These are phyloP conservation scores for Tetanocera ferruginea DNA, from an alignment of 2,888 invertebrate genomes.

Conservation along the genomic window DNA sequence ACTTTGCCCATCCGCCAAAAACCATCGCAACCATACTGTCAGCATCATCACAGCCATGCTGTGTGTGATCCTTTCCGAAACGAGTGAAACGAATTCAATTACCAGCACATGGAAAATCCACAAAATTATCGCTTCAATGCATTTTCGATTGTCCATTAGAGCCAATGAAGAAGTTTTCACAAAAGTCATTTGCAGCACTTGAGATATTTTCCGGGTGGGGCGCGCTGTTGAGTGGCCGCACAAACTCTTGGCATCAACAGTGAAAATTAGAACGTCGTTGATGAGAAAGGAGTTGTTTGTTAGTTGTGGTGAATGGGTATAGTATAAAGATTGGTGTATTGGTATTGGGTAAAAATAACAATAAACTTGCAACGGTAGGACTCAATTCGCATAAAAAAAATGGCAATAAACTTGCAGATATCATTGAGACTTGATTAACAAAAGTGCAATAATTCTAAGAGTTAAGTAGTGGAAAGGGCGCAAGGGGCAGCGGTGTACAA, in stretches of 20 bases:
- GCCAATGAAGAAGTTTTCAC: constrained; percentile 15
- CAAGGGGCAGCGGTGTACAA: no score
- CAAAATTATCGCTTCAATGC: constrained; percentile 28
- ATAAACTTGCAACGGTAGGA: no score
- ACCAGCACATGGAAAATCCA: constrained; percentile 27
- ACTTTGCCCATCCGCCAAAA: neutral
- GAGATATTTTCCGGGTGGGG: neutral
- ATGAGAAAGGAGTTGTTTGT: no score
- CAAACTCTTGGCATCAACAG: neutral
- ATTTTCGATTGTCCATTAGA: constrained; percentile 33
- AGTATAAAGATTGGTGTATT: no score
- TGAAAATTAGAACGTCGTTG: neutral
- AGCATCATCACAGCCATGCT: no score
- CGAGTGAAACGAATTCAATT: constrained; percentile 28
- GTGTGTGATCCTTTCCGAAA: no score
- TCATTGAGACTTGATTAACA: neutral
- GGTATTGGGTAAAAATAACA: no score
- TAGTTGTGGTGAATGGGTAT: no score
- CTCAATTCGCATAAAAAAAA: no score
- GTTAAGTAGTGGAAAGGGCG: neutral
- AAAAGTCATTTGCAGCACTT: constrained; percentile 13
- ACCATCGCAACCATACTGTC: neutral
- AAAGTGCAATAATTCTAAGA: neutral
- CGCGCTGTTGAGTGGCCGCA: neutral
- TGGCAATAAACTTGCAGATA: no score